Evolutionary conservation across 2,888 invertebrate genomes (phyloP).

Genomic region (Antitype chi): DNA sequence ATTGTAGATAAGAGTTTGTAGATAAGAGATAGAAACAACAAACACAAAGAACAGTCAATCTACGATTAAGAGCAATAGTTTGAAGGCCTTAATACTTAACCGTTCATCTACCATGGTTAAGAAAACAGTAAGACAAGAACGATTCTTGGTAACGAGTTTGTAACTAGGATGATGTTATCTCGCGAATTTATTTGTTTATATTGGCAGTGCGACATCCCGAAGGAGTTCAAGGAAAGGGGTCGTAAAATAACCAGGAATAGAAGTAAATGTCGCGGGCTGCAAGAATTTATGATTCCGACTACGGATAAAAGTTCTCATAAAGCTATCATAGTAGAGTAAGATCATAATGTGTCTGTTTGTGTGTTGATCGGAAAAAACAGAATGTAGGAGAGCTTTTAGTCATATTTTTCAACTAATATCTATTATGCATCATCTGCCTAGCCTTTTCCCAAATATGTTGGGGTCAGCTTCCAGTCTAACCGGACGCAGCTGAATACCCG

Average conservation of each 20-base stretch:
- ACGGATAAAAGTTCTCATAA: constrained; percentile 19
- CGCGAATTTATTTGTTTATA: constrained; percentile 29
- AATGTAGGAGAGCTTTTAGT: neutral
- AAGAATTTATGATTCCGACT: constrained; percentile 31
- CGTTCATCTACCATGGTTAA: neutral
- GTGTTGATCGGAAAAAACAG: constrained; percentile 8
- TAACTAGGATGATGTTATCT: constrained; percentile 10
- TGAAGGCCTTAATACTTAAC: neutral
- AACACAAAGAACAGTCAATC: neutral
- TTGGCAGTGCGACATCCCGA: constrained; percentile 5
- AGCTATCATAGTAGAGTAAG: neutral
- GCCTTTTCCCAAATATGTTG: too few species aligned
- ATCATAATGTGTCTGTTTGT: constrained; percentile 27
- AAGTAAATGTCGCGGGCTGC: constrained; percentile 27
- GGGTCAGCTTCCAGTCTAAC: too few species aligned
- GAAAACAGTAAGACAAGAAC: constrained; percentile 21
- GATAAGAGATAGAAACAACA: too few species aligned
- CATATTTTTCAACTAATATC: constrained; percentile 1
- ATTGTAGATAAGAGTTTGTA: too few species aligned
- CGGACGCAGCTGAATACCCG: too few species aligned
- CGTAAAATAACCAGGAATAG: constrained; percentile 38
- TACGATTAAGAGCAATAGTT: neutral
- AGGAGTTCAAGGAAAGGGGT: neutral
- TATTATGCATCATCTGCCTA: too few species aligned
- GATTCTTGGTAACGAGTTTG: constrained; percentile 19